Conservation (phyloP, 1,140 invertebrate species). For the Drosophila ercepeae region DNA sequence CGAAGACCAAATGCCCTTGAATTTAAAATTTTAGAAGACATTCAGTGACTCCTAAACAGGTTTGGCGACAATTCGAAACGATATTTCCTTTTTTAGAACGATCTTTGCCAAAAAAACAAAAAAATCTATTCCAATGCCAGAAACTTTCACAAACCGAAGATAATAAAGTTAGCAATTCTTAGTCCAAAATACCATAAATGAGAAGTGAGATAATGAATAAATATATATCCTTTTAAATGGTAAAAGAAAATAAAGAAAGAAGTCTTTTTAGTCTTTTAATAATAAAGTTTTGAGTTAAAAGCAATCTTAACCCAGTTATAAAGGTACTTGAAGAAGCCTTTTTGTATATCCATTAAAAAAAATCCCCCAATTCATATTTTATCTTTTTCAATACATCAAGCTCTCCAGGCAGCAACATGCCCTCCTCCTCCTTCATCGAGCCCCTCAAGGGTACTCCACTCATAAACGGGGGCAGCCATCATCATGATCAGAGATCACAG, state of each 20-base stretch:
- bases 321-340: background rate
- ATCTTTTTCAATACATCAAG: conserved; percentile 15
- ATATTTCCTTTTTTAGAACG: background rate
- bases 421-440: conserved; percentile 19
- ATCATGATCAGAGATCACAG: conserved; percentile 39
- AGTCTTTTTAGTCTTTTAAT: background rate
- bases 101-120: background rate
- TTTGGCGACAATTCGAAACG: background rate
- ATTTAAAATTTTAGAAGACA: background rate
- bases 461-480: conserved; percentile 48
- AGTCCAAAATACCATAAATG: no score
- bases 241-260: background rate
- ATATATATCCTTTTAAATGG: background rate
- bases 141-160: background rate
- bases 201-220: background rate
- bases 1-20: conserved; percentile 26
- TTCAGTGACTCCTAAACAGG: background rate
- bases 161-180: background rate
- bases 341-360: background rate
- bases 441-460: conserved; percentile 50
- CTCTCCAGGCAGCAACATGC: conserved; percentile 17
- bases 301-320: no score
- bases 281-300: no score
- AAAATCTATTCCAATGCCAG: background rate
- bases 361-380: background rate